Conservation (phyloP, 64 coral and sea anemone species). For the Montipora efflorescens region DNA sequence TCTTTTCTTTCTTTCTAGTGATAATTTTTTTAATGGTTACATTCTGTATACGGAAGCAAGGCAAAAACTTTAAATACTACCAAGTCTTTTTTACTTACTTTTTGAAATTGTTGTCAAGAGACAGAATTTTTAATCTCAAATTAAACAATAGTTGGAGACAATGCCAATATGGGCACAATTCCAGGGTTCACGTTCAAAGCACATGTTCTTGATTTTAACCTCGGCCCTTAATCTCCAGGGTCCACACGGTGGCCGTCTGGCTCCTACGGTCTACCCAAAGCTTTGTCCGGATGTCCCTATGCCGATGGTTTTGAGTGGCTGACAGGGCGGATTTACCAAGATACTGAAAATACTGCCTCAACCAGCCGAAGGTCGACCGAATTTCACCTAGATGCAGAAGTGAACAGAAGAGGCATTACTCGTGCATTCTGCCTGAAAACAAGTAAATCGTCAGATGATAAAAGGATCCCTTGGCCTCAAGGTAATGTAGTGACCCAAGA, state of each 20-base stretch:
- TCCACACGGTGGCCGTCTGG: slow-evolving; percentile 42
- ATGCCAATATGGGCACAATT: not conserved
- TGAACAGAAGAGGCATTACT: slow-evolving; percentile 14
- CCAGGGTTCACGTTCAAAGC: not conserved
- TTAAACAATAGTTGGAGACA: not conserved
- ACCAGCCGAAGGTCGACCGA: slow-evolving; percentile 22
- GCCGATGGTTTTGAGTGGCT: slow-evolving; percentile 42
- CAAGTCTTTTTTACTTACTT: too few species aligned
- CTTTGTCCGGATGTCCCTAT: slow-evolving; percentile 41
- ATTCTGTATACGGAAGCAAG: too few species aligned
- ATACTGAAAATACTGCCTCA: slow-evolving; percentile 46
- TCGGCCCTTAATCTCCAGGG: not conserved
- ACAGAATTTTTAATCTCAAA: too few species aligned
- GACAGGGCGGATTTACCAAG: slow-evolving; percentile 37
- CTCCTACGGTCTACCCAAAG: slow-evolving; percentile 37
- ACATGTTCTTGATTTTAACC: too few species aligned
- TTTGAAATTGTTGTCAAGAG: too few species aligned
- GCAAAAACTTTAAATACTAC: too few species aligned
- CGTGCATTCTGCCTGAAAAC: slow-evolving; percentile 38
- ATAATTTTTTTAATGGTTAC: too few species aligned
- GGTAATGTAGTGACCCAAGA: not conserved
- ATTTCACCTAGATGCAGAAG: slow-evolving; percentile 48
- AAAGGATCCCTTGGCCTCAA: slow-evolving; percentile 25
- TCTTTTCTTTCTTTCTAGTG: too few species aligned
- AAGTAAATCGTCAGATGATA: not conserved